These are phyloP conservation scores for Thamnophis elegans DNA, from an alignment of 2,797 vertebrate species.

Conservation along the genomic window DNA sequence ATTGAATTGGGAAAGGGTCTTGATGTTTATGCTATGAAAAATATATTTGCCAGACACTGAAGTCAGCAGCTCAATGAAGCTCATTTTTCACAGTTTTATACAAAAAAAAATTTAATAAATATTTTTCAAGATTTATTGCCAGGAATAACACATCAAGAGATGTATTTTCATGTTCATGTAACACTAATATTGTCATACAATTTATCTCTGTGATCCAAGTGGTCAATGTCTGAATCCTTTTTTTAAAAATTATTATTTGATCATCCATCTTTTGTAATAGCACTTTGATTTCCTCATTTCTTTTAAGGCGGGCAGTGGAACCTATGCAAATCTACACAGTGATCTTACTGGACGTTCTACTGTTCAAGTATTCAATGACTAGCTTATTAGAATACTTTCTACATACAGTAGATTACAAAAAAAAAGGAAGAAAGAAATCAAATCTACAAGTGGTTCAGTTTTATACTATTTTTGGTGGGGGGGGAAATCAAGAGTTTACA, in stretches of 20 bases:
- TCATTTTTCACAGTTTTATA: constrained; percentile 85
- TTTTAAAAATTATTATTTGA: constrained; percentile 48
- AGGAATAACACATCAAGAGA: constrained; percentile 92
- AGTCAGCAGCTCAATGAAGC: constrained; percentile 27
- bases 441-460: constrained; percentile 79
- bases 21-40: not conserved
- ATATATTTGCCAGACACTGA: not conserved
- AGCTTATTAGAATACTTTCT: constrained; percentile 86
- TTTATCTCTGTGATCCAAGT: constrained; percentile 86
- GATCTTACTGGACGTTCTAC: constrained; percentile 86
- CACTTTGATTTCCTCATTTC: constrained; percentile 77
- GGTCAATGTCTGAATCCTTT: constrained; percentile 85
- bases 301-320: constrained; percentile 87
- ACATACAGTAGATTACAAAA: constrained; percentile 82
- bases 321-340: constrained; percentile 82
- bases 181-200: constrained; percentile 89
- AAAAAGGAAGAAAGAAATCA: constrained; percentile 70
- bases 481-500: constrained; percentile 77
- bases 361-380: constrained; percentile 94
- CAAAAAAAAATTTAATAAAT: constrained; percentile 99
- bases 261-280: constrained; percentile 69
- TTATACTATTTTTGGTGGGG: constrained; percentile 74
- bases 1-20: not conserved
- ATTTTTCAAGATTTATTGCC: constrained; percentile 97
- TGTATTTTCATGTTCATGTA: constrained; percentile 86